These are phyloP conservation scores for Myocastor coypus DNA, from an alignment of 2,113 vertebrate genomes.

Conservation along the genomic window DNA sequence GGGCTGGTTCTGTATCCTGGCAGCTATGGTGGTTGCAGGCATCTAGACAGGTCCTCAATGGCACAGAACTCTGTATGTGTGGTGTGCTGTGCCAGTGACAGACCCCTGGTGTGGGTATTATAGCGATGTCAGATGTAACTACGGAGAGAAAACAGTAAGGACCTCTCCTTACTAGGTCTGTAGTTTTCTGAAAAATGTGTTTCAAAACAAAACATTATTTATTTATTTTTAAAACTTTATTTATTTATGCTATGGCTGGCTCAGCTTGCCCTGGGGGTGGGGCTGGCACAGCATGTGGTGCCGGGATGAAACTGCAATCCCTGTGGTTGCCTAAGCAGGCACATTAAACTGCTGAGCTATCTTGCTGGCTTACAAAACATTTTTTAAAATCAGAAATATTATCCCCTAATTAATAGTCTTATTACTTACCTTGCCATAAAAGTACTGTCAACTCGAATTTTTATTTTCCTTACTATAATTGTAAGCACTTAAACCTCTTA, in stretches of 20 bases:
- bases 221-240: background rate
- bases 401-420: background rate
- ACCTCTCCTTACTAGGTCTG: background rate
- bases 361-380: background rate
- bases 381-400: background rate
- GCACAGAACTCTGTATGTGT: background rate
- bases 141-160: background rate
- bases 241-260: too few relatives aligned
- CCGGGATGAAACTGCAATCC: too few relatives aligned
- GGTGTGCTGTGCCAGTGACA: background rate
- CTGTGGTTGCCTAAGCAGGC: too few relatives aligned
- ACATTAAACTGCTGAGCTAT: too few relatives aligned
- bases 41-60: background rate
- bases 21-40: background rate
- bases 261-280: too few relatives aligned
- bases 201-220: background rate
- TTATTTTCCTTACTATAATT: constrained; percentile 51
- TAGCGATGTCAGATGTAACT: background rate
- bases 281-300: too few relatives aligned
- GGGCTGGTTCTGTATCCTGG: background rate
- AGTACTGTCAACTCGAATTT: background rate
- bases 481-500: background rate
- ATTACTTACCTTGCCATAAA: constrained; percentile 12
- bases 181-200: background rate
- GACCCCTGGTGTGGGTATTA: background rate